Evolutionary conservation across 2,797 vertebrate species (phyloP), one percentile per base, ranked within the genome.

Genomic region (Acipenser ruthenus): DNA sequence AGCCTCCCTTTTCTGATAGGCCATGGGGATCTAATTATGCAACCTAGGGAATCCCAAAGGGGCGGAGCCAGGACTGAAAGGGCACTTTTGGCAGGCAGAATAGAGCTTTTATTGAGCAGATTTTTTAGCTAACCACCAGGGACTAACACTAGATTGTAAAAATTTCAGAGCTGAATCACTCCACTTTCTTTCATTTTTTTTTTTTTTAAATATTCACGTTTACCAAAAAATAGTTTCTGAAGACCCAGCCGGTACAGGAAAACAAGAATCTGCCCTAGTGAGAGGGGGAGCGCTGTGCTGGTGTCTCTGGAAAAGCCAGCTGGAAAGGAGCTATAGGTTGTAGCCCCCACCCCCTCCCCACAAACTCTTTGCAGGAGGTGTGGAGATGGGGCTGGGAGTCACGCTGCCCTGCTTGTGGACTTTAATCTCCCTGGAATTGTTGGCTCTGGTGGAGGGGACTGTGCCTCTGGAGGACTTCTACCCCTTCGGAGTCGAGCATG

Each of bases 391-490:
- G 83, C 83, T 85, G 73, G 78, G 67, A 79, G 80, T 75, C 74
- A 82, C 82, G 74, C 78, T 85, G 79, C 74, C 79, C 78, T 86
- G 81, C 74, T 68, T 86, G 75, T 85, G 79, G 74, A 76, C 78
- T 71, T 74, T 80, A 61, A 63, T 88, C 67, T 81, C 71, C 79
- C 78, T 86, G 70, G 77, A 76, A 72, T 73, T 78, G 74, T 59
- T 74, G 75, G 73, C 75, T 66, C 68, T 81, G 74, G 90, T 76
- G 76, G 83, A 82, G 62, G 80, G 79, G 0, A 84, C 88, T 37
- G 94, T 96, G 74, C 89, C 93, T 60, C 84, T 97, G 64, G 79
- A 88, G 61, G 93, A 95, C 69, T 95, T 98, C 83, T 99, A 96
- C 82, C 93, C 95, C 51, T 99, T 95, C 74, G 95, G 95, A 37